Base-by-base conservation (phyloP, 2,888 invertebrate genomes). In the Acanthoscelides obtectus region DNA sequence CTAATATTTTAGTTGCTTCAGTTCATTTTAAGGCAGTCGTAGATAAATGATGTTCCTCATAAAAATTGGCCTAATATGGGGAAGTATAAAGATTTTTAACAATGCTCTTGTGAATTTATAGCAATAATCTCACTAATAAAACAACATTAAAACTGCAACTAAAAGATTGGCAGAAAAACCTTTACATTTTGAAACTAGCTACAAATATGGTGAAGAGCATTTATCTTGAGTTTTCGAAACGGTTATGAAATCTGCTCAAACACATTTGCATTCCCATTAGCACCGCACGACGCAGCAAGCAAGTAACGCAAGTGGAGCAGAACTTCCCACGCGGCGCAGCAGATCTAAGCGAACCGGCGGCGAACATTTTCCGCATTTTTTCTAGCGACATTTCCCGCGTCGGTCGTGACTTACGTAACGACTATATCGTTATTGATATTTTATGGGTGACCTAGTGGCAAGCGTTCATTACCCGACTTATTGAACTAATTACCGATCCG, bases 401-500 rank as follows among this genome's bases (percentile, higher is more conserved):
- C 17, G 12, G 45, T 69, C 69, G 65, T 65, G 19, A 64, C 45
- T 70, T 70, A 70, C 67, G 67, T 22, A 71, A 71, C 64, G 63
- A 22, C 65, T n/a, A 66, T 70, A 70, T 67, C 70, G 67, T 70
- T 70, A 71, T 71, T 71, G 64, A 68, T 71, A 68, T 71, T 71
- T 71, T 22, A 71, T 68, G 68, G 64, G 25, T 64, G 71, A 71
- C 22, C 70, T 27, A 21, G 66, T 22, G 71, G 19, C 22, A 68
- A 22, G n/a, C 64, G 71, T 27, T 68, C 66, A 66, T 70, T 70
- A 70, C 66, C 20, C 66, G 20, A 22, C 66, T 66, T 66, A 22
- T 66, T 66, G 70, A 22, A 66, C 70, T 70, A 70, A 70, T 70
- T 70, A 66, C 70, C 45, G n/a, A 66, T 65, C 25, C 19, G 22